Evolutionary conservation across 1,140 invertebrate species (phyloP).

Genomic region (Frieseomelitta varia): DNA sequence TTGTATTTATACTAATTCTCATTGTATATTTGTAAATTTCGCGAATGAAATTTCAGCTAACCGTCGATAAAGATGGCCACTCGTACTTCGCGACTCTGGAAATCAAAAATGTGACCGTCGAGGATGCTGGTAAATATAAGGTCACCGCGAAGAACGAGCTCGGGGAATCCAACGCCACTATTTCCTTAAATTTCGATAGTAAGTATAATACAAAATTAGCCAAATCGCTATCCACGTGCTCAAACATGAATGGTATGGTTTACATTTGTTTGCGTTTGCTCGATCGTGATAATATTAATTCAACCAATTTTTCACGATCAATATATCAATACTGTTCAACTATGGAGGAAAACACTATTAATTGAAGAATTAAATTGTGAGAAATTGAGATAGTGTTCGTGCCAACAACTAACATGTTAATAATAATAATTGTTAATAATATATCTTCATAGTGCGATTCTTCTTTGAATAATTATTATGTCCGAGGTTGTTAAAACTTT

Average conservation of each 20-base stretch:
- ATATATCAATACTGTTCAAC: no score
- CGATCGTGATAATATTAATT: neutral
- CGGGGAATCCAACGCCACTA: constrained; percentile 97
- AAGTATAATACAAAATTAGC: constrained; percentile 83
- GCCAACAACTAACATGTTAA: no score
- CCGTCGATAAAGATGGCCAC: constrained; percentile 94
- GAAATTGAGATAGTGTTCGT: no score
- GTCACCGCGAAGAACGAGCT: constrained; percentile 98
- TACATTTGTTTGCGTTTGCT: constrained; percentile 12
- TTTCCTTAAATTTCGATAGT: constrained; percentile 99
- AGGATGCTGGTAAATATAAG: constrained; percentile 98
- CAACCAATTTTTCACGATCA: no score
- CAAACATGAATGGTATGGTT: constrained; percentile 30
- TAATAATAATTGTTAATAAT: no score
- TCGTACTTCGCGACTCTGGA: constrained; percentile 96
- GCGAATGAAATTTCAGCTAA: constrained; percentile 85
- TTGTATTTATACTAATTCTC: neutral
- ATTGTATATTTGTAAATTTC: no score
- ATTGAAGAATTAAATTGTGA: no score
- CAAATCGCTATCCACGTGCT: constrained; percentile 19
- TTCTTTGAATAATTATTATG: no score
- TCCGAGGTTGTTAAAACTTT: no score
- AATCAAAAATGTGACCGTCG: constrained; percentile 96
- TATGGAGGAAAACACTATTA: no score
- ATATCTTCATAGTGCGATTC: no score